Evolutionary conservation across 1,140 invertebrate species (phyloP).

Genomic region (Mya arenaria): DNA sequence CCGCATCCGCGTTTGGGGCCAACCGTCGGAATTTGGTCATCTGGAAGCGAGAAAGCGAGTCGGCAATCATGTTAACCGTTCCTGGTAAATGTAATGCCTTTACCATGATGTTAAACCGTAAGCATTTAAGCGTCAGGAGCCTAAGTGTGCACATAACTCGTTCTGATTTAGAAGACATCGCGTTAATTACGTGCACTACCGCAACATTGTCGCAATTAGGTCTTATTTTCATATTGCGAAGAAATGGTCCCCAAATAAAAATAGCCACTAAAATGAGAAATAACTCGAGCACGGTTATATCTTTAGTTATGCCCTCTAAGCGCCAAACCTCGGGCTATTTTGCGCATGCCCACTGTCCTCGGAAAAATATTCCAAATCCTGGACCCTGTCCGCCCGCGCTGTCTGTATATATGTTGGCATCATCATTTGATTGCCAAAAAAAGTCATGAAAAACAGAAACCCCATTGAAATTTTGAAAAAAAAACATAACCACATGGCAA

Average conservation of each 20-base stretch:
- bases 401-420: not conserved
- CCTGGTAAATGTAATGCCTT: not conserved
- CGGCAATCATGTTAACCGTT: too few species aligned
- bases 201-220: conserved; percentile 5
- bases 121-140: not conserved
- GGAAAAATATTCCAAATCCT: conserved; percentile 6
- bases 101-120: conserved; percentile 2
- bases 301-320: not conserved
- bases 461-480: not conserved
- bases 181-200: not conserved
- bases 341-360: conserved; percentile 1
- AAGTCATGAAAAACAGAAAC: not conserved
- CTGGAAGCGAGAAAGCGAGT: too few species aligned
- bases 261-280: conserved; percentile 6
- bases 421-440: not conserved
- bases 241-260: not conserved
- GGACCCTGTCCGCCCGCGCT: not conserved
- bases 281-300: conserved; percentile 3
- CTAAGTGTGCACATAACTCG: not conserved
- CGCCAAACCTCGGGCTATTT: conserved; percentile 10
- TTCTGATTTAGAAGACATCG: conserved; percentile 15
- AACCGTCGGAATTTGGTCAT: too few species aligned
- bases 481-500: not conserved
- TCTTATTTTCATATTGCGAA: not conserved
- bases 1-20: too few species aligned